These are phyloP conservation scores for Plecotus auritus DNA, from an alignment of 2,113 vertebrate species.

Conservation along the genomic window DNA sequence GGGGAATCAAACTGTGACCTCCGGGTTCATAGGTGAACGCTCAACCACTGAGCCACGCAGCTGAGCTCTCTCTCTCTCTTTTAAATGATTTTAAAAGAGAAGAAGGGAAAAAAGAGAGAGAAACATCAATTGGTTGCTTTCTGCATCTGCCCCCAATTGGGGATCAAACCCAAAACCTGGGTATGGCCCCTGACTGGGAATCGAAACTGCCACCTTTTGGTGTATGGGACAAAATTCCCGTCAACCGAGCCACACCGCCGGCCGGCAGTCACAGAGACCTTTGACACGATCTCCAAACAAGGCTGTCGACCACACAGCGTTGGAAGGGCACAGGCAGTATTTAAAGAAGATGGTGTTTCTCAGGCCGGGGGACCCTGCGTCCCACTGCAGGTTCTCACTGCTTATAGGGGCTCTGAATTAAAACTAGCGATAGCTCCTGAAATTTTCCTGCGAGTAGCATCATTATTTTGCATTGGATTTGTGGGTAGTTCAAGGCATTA, in stretches of 20 bases:
- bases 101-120: background rate
- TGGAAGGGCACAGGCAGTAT: background rate
- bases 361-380: background rate
- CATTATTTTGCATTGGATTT: background rate
- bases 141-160: background rate
- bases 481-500: background rate
- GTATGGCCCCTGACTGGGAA: background rate
- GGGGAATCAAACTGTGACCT: background rate
- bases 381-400: background rate
- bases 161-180: background rate
- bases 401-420: background rate
- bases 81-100: background rate
- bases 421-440: background rate
- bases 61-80: too few species aligned
- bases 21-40: background rate
- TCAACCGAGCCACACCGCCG: background rate
- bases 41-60: background rate
- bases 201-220: background rate
- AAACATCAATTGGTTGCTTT: background rate
- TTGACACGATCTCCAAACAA: slow-evolving; percentile 1
- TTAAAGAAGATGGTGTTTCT: background rate
- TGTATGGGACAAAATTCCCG: background rate
- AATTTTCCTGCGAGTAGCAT: background rate
- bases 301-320: background rate
- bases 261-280: background rate